Conservation (phyloP, 2,888 invertebrate species). For the Zeuzera pyrina region DNA sequence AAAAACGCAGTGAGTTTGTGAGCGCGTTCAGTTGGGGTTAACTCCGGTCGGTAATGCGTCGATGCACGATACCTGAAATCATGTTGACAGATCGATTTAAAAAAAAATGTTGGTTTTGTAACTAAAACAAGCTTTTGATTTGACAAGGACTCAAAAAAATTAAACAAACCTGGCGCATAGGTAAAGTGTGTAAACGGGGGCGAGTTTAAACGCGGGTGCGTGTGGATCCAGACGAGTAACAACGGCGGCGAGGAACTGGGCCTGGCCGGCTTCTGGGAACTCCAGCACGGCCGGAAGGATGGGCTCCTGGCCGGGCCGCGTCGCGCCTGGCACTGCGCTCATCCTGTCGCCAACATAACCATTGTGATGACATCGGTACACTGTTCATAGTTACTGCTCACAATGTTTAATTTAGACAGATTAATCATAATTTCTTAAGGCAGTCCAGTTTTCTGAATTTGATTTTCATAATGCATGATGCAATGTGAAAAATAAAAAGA, state of each 20-base stretch:
- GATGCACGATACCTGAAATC: conserved; percentile 93
- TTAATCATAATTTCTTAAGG: too few species aligned
- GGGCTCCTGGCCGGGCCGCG: conserved; percentile 82
- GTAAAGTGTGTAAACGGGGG: conserved; percentile 97
- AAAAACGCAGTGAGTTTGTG: conserved; percentile 91
- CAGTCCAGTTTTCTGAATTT: too few species aligned
- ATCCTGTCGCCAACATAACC: conserved; percentile 24
- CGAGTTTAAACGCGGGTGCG: conserved; percentile 92
- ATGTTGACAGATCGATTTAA: too few species aligned
- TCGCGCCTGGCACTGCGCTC: conserved; percentile 27
- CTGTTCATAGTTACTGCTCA: too few species aligned
- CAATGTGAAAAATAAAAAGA: too few species aligned
- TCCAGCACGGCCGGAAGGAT: conserved; percentile 95
- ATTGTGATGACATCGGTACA: too few species aligned
- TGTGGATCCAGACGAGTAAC: conserved; percentile 91
- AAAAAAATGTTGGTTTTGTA: too few species aligned
- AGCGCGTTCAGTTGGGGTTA: conserved; percentile 92
- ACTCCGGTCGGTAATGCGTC: conserved; percentile 93
- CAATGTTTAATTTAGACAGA: too few species aligned
- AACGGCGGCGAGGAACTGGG: conserved; percentile 90
- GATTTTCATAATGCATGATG: too few species aligned
- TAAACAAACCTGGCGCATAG: conserved; percentile 83
- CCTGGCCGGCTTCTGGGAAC: conserved; percentile 95
- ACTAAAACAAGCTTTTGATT: neutral
- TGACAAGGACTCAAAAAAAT: neutral